phyloP scores from a whole-genome alignment of 2,113 vertebrate genomes.

The Poecile atricapillus region DNA sequence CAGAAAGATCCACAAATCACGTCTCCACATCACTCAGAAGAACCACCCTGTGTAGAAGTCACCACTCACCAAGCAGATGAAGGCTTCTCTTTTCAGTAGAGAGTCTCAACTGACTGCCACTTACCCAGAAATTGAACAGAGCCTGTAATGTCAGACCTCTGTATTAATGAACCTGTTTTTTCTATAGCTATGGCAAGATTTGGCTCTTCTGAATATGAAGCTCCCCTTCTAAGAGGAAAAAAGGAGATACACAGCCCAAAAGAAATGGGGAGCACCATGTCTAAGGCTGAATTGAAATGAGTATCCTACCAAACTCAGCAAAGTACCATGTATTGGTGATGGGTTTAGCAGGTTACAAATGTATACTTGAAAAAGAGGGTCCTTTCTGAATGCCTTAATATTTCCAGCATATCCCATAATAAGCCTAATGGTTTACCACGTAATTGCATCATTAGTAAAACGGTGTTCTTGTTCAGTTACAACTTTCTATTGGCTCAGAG shows the following conservation, averaged over 20 bases:
- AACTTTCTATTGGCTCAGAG: slow-evolving; percentile 70
- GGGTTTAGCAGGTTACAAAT: neutral
- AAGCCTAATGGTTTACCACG: slow-evolving; percentile 3
- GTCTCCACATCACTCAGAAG: neutral
- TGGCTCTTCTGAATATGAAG: neutral
- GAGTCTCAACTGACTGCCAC: neutral
- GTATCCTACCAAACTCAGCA: neutral
- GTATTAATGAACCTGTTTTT: neutral
- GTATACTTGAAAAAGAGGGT: neutral
- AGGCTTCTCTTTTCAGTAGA: neutral
- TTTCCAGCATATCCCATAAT: slow-evolving; percentile 3
- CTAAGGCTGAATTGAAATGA: neutral
- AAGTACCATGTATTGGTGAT: neutral
- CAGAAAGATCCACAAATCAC: neutral
- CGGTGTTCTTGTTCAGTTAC: slow-evolving; percentile 37
- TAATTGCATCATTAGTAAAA: slow-evolving; percentile 56
- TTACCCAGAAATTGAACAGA: neutral
- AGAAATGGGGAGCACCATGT: neutral
- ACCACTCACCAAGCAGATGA: neutral
- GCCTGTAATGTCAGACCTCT: neutral
- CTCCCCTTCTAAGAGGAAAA: neutral
- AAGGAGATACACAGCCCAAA: neutral
- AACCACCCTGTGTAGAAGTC: neutral
- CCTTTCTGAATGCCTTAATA: neutral
- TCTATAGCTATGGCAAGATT: neutral